Base-by-base conservation (phyloP, 1,140 invertebrate species). In the Thaumetopoea pityocampa region DNA sequence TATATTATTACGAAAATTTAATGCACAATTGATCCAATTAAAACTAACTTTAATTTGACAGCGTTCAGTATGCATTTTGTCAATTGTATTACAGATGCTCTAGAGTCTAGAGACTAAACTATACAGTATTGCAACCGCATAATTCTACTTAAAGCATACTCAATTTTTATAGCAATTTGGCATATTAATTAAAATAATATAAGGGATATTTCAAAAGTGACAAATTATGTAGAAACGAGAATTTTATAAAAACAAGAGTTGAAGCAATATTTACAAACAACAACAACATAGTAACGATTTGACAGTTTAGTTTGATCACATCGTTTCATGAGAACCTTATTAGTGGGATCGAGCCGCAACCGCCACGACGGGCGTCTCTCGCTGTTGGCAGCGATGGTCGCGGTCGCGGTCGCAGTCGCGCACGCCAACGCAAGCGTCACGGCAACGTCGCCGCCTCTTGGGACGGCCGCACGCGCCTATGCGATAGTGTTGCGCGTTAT, bases 301-400 rank as follows among this genome's bases (percentile, higher is more conserved):
- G 27, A 41, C 37, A 32, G 32, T 32, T 28, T 32, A 5, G 8
- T 28, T 41, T 14, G 18, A 9, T 7, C 6, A 12, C 19, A 10
- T 12, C 11, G 18, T 16, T 14, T 8, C 12, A 33, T 33, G 46
- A 44, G 78, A 86, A 94, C 93, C 93, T 95, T 96, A 87, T 91
- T 94, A 80, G 91, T 90, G 79, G 93, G 93, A 88, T 96, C 94
- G 74, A 96, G 91, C 74, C 92, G 91, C 54, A 96, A 88, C 76
- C 94, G 90, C 95, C 95, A 96, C 51, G 94, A 96, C 1, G 95
- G 94, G 67, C 94, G 89, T 47, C 94, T 89, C 80, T 96, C 95
- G 48, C 66, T 67, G 65, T 65, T 71, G 26, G 82, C 64, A 37
- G 80, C 74, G 53, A 81, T 79, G 34, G 83, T 85, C 11, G 81